Evolutionary conservation across 2,113 vertebrate species (phyloP), one percentile per base, ranked within the genome.

Genomic region (Phoenicopterus ruber): DNA sequence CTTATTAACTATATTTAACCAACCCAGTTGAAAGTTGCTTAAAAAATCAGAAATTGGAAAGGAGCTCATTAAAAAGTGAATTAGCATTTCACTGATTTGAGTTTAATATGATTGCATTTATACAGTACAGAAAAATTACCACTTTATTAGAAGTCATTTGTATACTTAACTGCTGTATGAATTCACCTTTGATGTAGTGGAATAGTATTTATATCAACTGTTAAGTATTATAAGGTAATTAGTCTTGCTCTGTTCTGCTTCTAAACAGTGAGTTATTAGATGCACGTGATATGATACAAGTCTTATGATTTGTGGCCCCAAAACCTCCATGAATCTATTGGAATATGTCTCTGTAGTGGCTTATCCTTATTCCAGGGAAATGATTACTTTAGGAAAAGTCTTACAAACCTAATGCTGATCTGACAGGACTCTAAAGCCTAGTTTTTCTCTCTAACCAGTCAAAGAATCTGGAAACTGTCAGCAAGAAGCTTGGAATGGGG

Each of bases 21-120:
- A 96, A 94, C 62, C 57, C 34, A 22, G 54, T 50, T 70, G 65
- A 96, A 96, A 96, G 77, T 95, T 94, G 80, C 74, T 96, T 94
- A 83, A 95, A 95, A 95, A 94, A 82, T 86, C 46, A 85, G 95
- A 94, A 95, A 95, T 38, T 84, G 46, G 62, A 94, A 94, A 94
- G 44, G 59, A 96, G 62, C 88, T 96, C 91, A 94, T 94, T 96
- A 97, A 93, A 94, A 96, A 82, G 13, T 77, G 66, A 97, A 95
- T 97, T 97, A 95, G 14, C 78, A 82, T 95, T 94, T 95, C 73
- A 87, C 49, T 91, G 86, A 94, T 92, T 96, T 94, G 84, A 94
- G 81, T 94, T 94, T 91, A 97, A 91, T 90, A 92, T 91, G 81
- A 92, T 91, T 94, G 84, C 66, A 93, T 96, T 96, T 94, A 89